A percentile compares a stretch with the other conserved stretches of the same genome.
Evolutionary conservation across 1,140 invertebrate genomes (phyloP).

Genomic region (Brachionus manjavacas): DNA sequence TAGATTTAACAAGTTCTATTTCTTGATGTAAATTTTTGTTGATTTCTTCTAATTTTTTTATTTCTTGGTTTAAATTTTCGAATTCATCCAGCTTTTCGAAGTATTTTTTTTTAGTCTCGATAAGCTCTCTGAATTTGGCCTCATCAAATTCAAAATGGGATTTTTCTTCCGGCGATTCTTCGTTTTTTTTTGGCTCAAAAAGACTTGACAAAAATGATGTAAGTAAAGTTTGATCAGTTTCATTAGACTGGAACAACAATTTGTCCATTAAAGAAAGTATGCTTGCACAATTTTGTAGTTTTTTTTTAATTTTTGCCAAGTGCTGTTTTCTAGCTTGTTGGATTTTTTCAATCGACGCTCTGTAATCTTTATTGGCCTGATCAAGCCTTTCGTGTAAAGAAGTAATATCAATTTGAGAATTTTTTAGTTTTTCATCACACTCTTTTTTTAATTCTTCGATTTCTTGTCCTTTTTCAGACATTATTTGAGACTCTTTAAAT

Average conservation of each 20-base stretch:
- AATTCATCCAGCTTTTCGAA: background rate
- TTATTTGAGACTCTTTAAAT: background rate
- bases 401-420: background rate
- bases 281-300: background rate
- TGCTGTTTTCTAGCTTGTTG: background rate
- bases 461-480: background rate
- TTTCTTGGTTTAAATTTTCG: background rate
- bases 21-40: background rate
- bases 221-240: background rate
- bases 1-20: background rate
- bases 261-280: background rate
- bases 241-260: background rate
- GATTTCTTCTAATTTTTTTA: background rate
- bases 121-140: background rate
- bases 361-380: background rate
- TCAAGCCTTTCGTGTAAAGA: background rate
- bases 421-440: background rate
- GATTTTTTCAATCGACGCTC: background rate
- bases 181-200: background rate
- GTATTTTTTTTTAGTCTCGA: background rate
- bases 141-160: constrained; percentile 13
- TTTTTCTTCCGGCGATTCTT: background rate
- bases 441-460: background rate
- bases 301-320: constrained; percentile 15
- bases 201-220: background rate